Percentiles rank a stretch among this genome's conserved stretches.
These are phyloP conservation scores for Circaetus gallicus DNA, from an alignment of 2,113 vertebrate genomes.

Conservation along the genomic window DNA sequence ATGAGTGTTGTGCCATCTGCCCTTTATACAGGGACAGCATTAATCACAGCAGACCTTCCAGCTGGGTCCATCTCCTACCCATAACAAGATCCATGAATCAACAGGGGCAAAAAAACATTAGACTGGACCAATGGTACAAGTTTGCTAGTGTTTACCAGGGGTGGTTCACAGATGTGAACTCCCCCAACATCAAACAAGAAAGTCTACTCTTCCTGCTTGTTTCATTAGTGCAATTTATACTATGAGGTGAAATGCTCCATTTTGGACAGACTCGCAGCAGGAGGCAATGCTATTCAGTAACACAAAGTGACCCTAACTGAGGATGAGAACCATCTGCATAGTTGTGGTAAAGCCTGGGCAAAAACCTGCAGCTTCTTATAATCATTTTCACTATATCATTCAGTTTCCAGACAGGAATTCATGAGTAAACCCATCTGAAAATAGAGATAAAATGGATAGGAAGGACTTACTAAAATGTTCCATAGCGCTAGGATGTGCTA, in stretches of 20 bases:
- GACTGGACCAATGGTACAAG: not conserved
- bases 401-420: not conserved
- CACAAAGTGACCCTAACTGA: not conserved
- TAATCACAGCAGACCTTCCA: not conserved
- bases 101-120: accelerated
- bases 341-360: not conserved
- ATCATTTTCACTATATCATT: not conserved
- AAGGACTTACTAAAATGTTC: not conserved
- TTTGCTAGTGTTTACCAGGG: not conserved
- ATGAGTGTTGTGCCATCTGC: not conserved
- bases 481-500: not conserved
- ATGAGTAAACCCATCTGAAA: not conserved
- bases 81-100: not conserved
- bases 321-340: not conserved
- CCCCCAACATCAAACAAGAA: not conserved
- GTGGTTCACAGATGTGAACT: not conserved
- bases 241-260: not conserved
- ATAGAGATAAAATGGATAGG: no score
- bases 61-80: not conserved
- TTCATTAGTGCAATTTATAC: not conserved
- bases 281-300: not conserved
- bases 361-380: not conserved
- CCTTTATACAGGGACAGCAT: not conserved
- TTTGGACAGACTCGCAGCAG: not conserved
- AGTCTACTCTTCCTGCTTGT: not conserved